These are phyloP conservation scores for Bacillus rossius DNA, from an alignment of 1,140 invertebrate genomes.

Conservation along the genomic window DNA sequence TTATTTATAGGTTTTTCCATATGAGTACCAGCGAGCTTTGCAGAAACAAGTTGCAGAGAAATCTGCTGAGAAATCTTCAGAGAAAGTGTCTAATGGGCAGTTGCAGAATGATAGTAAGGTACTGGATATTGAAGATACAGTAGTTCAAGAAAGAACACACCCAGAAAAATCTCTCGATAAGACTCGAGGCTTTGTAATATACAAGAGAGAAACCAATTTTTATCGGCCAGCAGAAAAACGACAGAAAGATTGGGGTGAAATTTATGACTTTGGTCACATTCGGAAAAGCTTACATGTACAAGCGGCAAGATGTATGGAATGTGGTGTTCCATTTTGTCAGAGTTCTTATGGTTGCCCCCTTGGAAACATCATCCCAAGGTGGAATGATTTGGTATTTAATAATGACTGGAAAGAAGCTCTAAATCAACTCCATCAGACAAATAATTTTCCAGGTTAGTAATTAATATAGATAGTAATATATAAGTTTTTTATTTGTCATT, in stretches of 20 bases:
- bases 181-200: conserved; percentile 93
- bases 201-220: conserved; percentile 75
- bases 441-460: conserved; percentile 85
- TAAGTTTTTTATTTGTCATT: too few species aligned
- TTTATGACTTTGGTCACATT: conserved; percentile 84
- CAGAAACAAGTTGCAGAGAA: conserved; percentile 45
- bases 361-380: conserved; percentile 98
- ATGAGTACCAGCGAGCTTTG: conserved; percentile 91
- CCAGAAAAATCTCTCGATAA: conserved; percentile 83
- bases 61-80: conserved; percentile 30
- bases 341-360: conserved; percentile 95
- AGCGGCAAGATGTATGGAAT: conserved; percentile 98
- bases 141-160: conserved; percentile 71
- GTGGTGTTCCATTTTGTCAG: conserved; percentile 98
- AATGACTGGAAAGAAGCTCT: conserved; percentile 97
- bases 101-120: conserved; percentile 44
- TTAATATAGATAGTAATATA: too few species aligned
- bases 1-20: conserved; percentile 72
- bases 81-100: conserved; percentile 23
- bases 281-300: conserved; percentile 84
- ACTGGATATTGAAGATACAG: conserved; percentile 83
- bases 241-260: conserved; percentile 94
- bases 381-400: conserved; percentile 95
- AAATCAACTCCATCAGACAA: conserved; percentile 92
- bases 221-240: conserved; percentile 82